Evolutionary conservation across 2,888 invertebrate genomes (phyloP), one percentile per base, ranked within the genome.

Genomic region (Aphidoletes aphidimyza): DNA sequence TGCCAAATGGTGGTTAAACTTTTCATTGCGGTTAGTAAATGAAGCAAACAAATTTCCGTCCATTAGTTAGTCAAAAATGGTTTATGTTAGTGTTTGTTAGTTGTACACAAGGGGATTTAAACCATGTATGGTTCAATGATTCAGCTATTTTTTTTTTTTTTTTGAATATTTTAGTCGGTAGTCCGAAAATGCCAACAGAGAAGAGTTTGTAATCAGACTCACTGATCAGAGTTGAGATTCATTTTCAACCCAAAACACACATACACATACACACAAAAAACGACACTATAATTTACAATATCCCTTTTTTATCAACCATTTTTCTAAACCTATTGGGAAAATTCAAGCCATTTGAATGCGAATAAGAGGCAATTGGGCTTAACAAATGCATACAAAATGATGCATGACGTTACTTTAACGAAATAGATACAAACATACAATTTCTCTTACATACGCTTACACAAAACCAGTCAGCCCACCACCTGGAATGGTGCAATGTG

Each of bases 381-480:
- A 69, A 69, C 69, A 69, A 69, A 69, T 69, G 69, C 69, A 69
- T 69, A 30, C 69, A 69, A 69, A 69, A 69, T 69, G 69, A 69
- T 30, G 69, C 69, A 69, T 69, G 30, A 30, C 69, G 30, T 14
- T 69, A 69, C 30, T 69, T 69, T n/a, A n/a, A 69, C 69, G 17
- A 69, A 54, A 54, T 54, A 54, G 26, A 54, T 22, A n/a, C 22
- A 54, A n/a, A n/a, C n/a, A n/a, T n/a, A n/a, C n/a, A n/a, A n/a
- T n/a, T n/a, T n/a, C n/a, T n/a, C n/a, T n/a, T n/a, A n/a, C n/a
- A n/a, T n/a, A n/a, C n/a, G n/a, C n/a, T n/a, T n/a, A n/a, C n/a
- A n/a, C n/a, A n/a, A n/a, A n/a, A n/a, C n/a, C n/a, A n/a, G n/a
- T n/a, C n/a, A n/a, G n/a, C n/a, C n/a, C n/a, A n/a, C n/a, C n/a